Evolutionary conservation across 2,113 vertebrate genomes (phyloP).

Genomic region (Antidorcas marsupialis): DNA sequence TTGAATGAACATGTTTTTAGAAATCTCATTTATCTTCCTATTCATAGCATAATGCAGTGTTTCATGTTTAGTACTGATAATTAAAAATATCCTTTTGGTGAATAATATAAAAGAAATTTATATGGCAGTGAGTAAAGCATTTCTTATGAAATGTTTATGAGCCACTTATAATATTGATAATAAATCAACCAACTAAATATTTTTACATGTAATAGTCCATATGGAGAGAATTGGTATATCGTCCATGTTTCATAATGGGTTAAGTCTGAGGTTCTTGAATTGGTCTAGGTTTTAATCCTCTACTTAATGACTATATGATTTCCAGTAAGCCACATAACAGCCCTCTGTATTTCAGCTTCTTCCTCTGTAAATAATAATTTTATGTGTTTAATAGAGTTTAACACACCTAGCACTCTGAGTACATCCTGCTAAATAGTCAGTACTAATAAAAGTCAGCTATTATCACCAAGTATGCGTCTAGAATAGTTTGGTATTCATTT

Average conservation of each 20-base stretch:
- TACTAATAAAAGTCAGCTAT: conserved; percentile 36
- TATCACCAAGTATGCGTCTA: background rate
- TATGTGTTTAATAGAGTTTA: background rate
- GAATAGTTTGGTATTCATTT: conserved; percentile 29
- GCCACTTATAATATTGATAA: background rate
- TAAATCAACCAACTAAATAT: background rate
- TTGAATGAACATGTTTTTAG: background rate
- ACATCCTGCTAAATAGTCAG: background rate
- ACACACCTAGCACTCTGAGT: background rate
- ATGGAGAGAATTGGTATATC: background rate
- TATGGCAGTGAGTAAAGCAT: background rate
- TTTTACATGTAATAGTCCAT: background rate
- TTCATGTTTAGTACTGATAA: background rate
- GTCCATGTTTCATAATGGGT: background rate
- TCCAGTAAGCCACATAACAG: background rate
- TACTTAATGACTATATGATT: background rate
- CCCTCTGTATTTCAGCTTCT: background rate
- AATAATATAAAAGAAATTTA: conserved; percentile 4
- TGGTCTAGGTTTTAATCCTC: background rate
- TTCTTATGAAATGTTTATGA: conserved; percentile 10
- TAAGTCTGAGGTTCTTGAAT: background rate
- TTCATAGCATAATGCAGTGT: background rate
- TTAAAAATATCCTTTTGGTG: background rate
- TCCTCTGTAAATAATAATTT: conserved; percentile 27
- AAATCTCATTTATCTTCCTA: background rate